These are phyloP conservation scores for Telmatherina bonti DNA, from an alignment of 2,797 vertebrate species.

Conservation along the genomic window DNA sequence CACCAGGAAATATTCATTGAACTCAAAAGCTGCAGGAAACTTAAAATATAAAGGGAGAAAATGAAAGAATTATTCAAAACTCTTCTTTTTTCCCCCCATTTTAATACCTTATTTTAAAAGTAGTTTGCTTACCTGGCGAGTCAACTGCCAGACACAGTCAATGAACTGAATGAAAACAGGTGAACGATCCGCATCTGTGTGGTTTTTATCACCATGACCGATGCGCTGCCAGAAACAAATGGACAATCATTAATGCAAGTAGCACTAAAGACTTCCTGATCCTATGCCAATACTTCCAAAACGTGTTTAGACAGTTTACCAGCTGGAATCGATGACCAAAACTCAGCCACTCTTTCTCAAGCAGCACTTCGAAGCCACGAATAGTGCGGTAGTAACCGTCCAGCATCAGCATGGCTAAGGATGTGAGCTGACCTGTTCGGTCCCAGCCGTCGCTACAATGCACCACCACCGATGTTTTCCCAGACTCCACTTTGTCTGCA, in stretches of 20 bases:
- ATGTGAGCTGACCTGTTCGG: conserved; percentile 93
- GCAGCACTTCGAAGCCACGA: conserved; percentile 91
- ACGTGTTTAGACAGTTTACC: conserved; percentile 77
- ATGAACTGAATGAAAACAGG: conserved; percentile 98
- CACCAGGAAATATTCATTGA: conserved; percentile 95
- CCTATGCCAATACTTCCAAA: background rate
- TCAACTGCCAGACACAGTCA: conserved; percentile 98
- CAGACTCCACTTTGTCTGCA: conserved; percentile 95
- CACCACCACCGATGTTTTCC: conserved; percentile 95
- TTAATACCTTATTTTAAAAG: background rate
- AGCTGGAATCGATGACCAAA: conserved; percentile 97
- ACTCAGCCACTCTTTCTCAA: conserved; percentile 98
- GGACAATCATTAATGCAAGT: conserved; percentile 5
- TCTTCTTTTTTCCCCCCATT: background rate
- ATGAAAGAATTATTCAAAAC: conserved; percentile 23
- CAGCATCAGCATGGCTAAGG: conserved; percentile 95
- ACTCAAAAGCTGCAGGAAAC: conserved; percentile 98
- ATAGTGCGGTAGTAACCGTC: conserved; percentile 93
- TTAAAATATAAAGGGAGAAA: conserved; percentile 61
- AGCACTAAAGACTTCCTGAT: background rate
- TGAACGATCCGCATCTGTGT: conserved; percentile 94
- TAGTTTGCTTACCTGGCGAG: conserved; percentile 88
- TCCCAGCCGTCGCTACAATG: conserved; percentile 99
- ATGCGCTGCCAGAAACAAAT: conserved; percentile 85
- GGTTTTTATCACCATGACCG: conserved; percentile 97